Percentiles rank a stretch among this genome's conserved stretches.
Conservation (phyloP, 2,113 vertebrate species). For the Odocoileus hemionus region DNA sequence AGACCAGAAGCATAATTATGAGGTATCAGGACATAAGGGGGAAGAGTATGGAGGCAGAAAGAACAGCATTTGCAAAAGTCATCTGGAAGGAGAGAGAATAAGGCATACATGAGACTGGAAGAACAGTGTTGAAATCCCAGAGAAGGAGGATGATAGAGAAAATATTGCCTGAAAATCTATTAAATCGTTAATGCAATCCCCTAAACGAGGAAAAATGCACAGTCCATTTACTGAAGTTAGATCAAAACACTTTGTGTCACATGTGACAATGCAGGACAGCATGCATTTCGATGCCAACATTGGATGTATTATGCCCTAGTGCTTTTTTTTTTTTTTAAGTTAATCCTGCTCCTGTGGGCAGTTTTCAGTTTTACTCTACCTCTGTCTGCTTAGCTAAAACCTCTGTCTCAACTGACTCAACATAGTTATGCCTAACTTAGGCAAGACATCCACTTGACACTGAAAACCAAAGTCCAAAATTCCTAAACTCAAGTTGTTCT, state of each 20-base stretch:
- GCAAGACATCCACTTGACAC: background rate
- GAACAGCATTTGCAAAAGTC: background rate
- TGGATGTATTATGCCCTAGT: background rate
- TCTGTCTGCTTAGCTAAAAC: background rate
- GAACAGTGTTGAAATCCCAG: background rate
- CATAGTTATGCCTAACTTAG: background rate
- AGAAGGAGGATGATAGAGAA: background rate
- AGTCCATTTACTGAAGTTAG: background rate
- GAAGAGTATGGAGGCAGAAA: background rate
- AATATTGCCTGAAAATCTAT: background rate
- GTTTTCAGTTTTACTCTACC: background rate
- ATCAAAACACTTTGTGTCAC: background rate
- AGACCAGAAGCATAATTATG: background rate
- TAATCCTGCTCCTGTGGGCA: background rate
- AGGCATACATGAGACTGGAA: background rate
- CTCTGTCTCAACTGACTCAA: background rate
- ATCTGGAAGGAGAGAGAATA: background rate
- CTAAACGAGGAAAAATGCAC: background rate
- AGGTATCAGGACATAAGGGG: background rate
- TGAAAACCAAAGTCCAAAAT: background rate
- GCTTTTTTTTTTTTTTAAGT: background rate
- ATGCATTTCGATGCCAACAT: background rate
- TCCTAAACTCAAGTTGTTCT: background rate
- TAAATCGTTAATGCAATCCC: background rate
- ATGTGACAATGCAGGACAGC: background rate